phyloP scores from a whole-genome alignment of 1,140 invertebrate genomes.

The Cryptotermes secundus region DNA sequence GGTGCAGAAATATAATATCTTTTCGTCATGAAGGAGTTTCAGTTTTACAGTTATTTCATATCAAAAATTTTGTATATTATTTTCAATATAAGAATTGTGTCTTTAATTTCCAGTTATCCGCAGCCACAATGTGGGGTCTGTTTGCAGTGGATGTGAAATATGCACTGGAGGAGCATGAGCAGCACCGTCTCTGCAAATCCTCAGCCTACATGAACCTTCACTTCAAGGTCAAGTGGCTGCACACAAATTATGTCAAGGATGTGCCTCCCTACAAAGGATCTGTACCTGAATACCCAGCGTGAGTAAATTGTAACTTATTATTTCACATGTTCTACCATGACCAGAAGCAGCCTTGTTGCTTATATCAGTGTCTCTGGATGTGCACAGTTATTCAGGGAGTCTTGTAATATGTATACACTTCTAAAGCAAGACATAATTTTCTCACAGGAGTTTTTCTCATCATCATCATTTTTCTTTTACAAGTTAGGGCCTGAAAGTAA shows the following conservation, averaged over 20 bases:
- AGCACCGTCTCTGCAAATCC: conserved; percentile 92
- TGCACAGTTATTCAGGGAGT: no score
- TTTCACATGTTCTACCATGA: no score
- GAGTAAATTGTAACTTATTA: conserved; percentile 44
- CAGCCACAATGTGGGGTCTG: conserved; percentile 94
- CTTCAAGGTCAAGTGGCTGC: conserved; percentile 99
- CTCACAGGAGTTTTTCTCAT: no score
- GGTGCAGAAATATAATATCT: no score
- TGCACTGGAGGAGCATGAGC: conserved; percentile 96
- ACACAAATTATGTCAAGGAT: conserved; percentile 98
- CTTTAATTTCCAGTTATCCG: conserved; percentile 74
- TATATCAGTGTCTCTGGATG: no score
- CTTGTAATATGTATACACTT: no score
- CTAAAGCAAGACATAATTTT: no score
- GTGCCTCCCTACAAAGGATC: conserved; percentile 94
- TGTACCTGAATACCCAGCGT: conserved; percentile 92
- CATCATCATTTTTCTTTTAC: no score
- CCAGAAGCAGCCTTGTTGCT: no score
- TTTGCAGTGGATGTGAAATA: conserved; percentile 99
- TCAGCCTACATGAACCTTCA: conserved; percentile 99
- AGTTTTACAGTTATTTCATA: not conserved
- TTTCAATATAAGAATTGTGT: not conserved
- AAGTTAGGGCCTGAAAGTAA: no score
- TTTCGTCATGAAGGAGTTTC: not conserved
- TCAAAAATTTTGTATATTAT: not conserved